Conservation (phyloP, 2,113 vertebrate genomes). For the Gulo gulo region DNA sequence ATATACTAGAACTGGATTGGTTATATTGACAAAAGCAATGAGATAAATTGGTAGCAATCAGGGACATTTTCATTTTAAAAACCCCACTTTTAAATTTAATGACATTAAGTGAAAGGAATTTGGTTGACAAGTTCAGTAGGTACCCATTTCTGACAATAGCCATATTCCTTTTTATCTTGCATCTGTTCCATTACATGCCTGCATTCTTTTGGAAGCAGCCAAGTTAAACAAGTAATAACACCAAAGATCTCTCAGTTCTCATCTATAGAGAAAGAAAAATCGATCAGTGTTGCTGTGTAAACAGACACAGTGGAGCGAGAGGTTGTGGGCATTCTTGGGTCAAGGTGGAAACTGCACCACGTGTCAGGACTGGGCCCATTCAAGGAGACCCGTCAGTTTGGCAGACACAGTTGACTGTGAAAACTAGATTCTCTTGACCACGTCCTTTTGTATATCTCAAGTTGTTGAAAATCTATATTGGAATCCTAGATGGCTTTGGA, state of each 20-base stretch:
- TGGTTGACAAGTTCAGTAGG: not conserved
- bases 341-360: not conserved
- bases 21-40: not conserved
- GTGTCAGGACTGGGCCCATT: not conserved
- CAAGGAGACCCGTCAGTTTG: not conserved
- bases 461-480: not conserved
- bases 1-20: not conserved
- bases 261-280: not conserved
- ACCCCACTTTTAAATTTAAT: not conserved
- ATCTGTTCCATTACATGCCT: not conserved
- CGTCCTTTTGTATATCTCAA: not conserved
- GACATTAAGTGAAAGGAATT: not conserved
- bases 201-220: not conserved
- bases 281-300: not conserved
- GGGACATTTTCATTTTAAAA: slow-evolving; percentile 39
- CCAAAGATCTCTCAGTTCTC: not conserved
- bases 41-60: not conserved
- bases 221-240: not conserved
- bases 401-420: not conserved
- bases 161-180: not conserved
- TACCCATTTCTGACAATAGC: not conserved
- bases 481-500: not conserved
- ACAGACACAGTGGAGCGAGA: not conserved
- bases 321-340: not conserved
- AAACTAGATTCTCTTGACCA: not conserved